A percentile compares a stretch with the other conserved stretches of the same genome.
These are phyloP conservation scores for Chromoteleia sp. DNA, from an alignment of 2,888 invertebrate genomes.

Conservation along the genomic window DNA sequence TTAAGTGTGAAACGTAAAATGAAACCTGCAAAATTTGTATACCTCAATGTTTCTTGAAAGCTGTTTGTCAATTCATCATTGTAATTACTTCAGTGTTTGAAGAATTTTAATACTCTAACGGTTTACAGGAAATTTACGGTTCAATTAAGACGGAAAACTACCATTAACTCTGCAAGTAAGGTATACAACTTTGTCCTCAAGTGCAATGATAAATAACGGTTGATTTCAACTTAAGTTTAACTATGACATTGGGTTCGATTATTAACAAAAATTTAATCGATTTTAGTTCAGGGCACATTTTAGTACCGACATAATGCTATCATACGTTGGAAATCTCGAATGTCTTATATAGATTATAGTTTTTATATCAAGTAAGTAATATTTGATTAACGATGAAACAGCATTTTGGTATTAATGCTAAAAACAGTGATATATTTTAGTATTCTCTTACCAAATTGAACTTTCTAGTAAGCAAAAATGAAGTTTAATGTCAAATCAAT, in stretches of 20 bases:
- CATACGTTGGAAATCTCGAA: too few species aligned
- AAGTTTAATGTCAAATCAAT: too few species aligned
- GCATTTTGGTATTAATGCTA: too few species aligned
- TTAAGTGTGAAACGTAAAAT: neutral
- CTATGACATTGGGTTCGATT: neutral
- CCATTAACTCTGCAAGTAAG: neutral
- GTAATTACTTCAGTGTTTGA: constrained; percentile 18
- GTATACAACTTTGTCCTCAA: neutral
- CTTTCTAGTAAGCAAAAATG: too few species aligned
- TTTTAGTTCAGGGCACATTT: neutral
- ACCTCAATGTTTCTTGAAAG: neutral
- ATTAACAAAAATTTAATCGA: neutral
- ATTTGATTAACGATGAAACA: too few species aligned
- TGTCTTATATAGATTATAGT: too few species aligned
- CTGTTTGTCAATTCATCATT: constrained; percentile 9
- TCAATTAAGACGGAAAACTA: constrained; percentile 13
- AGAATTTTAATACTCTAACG: constrained; percentile 14
- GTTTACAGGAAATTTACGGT: constrained; percentile 17
- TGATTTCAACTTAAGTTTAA: neutral
- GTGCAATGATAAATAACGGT: neutral
- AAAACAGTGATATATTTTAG: too few species aligned
- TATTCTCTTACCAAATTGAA: too few species aligned
- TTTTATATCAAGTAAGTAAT: too few species aligned
- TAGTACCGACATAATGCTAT: too few species aligned
- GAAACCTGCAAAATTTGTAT: constrained; percentile 2